A percentile compares a stretch with the other conserved stretches of the same genome.
Conservation (phyloP, 2,888 invertebrate genomes). For the Nemurella pictetii region DNA sequence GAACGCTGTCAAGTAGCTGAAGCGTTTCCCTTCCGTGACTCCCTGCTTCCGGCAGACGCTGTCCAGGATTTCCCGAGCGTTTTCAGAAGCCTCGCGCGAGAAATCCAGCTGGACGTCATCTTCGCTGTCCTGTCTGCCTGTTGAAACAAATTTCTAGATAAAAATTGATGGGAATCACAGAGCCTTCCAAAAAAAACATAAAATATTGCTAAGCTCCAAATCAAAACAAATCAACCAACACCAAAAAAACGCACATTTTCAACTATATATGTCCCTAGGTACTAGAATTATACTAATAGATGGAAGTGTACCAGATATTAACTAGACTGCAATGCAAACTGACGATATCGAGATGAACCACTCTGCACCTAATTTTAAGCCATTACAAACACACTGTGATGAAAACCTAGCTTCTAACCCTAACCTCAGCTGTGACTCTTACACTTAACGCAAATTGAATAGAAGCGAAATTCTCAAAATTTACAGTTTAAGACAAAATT, state of each 20-base stretch:
- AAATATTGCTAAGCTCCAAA: neutral
- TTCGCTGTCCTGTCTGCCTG: conserved; percentile 57
- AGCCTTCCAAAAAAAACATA: neutral
- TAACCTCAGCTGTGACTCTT: no score
- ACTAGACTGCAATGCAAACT: no score
- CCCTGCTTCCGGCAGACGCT: conserved; percentile 64
- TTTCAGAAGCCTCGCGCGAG: conserved; percentile 58
- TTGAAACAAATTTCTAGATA: neutral
- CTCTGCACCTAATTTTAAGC: no score
- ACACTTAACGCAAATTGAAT: conserved; percentile 29
- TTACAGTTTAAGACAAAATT: neutral
- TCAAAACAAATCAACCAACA: no score
- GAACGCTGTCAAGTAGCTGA: conserved; percentile 86
- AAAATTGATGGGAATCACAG: neutral
- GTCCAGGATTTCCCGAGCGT: conserved; percentile 62
- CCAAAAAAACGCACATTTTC: neutral
- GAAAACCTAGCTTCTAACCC: neutral
- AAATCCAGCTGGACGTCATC: conserved; percentile 61
- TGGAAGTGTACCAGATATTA: no score
- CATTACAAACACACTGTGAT: neutral
- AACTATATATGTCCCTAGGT: neutral
- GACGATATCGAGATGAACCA: no score
- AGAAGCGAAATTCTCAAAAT: neutral
- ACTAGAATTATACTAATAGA: neutral
- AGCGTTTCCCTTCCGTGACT: conserved; percentile 74